Conservation (phyloP, 2,888 invertebrate genomes). For the Trilocha varians region DNA sequence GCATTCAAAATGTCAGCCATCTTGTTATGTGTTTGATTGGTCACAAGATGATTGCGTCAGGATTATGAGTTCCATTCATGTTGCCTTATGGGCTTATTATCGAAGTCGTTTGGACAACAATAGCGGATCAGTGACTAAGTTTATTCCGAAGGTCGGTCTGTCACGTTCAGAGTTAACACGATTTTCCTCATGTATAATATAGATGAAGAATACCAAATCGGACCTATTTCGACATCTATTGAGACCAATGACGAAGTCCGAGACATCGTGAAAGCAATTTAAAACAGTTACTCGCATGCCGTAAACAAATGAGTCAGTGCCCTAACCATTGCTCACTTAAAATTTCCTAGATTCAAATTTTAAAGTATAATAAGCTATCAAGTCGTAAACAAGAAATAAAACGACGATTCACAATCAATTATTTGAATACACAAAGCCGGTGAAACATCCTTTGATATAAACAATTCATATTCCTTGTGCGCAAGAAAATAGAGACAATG, state of each 20-base stretch:
- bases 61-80: conserved; percentile 40
- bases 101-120: conserved; percentile 11
- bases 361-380: no score
- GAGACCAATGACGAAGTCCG: neutral
- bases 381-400: no score
- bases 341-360: neutral
- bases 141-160: conserved; percentile 12
- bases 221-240: neutral
- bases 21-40: conserved; percentile 48
- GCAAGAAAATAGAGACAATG: neutral
- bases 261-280: conserved; percentile 5
- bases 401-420: no score
- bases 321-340: neutral
- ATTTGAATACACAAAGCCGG: neutral
- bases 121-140: conserved; percentile 12
- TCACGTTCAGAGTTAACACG: conserved; percentile 1
- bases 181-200: conserved; percentile 14
- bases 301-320: conserved; percentile 4
- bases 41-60: conserved; percentile 34
- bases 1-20: conserved; percentile 57
- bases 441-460: neutral
- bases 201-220: neutral
- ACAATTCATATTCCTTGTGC: neutral
- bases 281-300: conserved; percentile 15
- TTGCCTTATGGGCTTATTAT: conserved; percentile 3